Evolutionary conservation across 1,140 invertebrate species (phyloP).

Genomic region (Cephus cinctus): DNA sequence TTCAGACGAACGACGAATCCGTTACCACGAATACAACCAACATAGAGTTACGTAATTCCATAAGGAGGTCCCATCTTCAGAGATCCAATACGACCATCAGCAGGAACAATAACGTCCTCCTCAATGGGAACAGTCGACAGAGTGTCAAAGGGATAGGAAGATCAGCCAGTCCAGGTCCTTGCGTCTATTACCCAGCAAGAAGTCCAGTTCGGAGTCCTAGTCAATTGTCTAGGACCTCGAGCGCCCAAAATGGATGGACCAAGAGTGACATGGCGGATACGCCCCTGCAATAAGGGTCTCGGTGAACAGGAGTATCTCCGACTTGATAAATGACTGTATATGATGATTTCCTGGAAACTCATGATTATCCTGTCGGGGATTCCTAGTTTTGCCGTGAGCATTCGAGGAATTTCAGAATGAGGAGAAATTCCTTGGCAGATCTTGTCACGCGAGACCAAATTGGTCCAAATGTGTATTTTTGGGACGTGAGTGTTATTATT

Average conservation of each 20-base stretch:
- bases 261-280: constrained; percentile 28
- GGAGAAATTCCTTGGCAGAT: neutral
- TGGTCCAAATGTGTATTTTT: neutral
- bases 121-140: constrained; percentile 44
- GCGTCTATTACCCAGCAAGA: constrained; percentile 67
- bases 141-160: constrained; percentile 41
- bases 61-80: constrained; percentile 58
- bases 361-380: too few relatives aligned
- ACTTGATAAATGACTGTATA: too few relatives aligned
- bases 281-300: constrained; percentile 18
- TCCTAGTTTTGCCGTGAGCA: too few relatives aligned
- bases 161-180: constrained; percentile 60
- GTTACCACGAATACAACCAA: constrained; percentile 71
- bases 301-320: too few relatives aligned
- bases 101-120: constrained; percentile 49
- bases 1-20: constrained; percentile 75
- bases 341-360: too few relatives aligned
- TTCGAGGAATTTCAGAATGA: too few relatives aligned
- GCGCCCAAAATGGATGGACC: constrained; percentile 33
- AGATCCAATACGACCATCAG: constrained; percentile 62
- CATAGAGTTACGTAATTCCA: constrained; percentile 60
- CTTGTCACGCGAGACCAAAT: neutral
- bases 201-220: constrained; percentile 39
- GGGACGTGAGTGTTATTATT: too few relatives aligned
- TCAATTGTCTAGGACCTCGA: constrained; percentile 25